Conservation (phyloP, 2,888 invertebrate genomes). For the Ormyrus labotus region DNA sequence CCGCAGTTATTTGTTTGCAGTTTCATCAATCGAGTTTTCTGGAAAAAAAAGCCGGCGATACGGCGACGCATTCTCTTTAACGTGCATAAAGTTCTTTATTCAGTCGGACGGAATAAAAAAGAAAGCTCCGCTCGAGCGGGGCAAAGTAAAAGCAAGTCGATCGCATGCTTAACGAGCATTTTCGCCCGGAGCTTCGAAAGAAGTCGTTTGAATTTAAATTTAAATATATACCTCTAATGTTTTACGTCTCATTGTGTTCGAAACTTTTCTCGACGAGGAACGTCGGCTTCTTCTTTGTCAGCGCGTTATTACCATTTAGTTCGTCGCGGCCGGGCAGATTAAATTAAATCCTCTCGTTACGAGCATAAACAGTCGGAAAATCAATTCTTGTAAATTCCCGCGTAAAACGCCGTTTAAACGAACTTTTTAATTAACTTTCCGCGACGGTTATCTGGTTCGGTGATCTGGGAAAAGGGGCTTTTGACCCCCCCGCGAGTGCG, state of each 20-base stretch:
- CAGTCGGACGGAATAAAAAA: background rate
- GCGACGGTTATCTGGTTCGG: background rate
- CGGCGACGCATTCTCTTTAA: background rate
- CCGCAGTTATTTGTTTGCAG: too few relatives aligned
- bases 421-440: conserved; percentile 20
- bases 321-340: background rate
- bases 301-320: background rate
- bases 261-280: background rate
- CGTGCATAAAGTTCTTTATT: background rate
- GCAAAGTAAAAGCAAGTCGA: background rate
- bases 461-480: background rate
- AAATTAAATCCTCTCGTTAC: background rate
- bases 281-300: background rate
- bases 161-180: conserved; percentile 41
- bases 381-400: background rate
- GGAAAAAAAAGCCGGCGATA: background rate
- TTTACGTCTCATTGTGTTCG: background rate
- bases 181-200: conserved; percentile 9
- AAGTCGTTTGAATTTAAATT: conserved; percentile 8
- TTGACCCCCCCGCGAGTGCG: background rate
- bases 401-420: background rate
- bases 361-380: background rate
- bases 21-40: background rate
- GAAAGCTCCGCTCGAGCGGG: background rate
- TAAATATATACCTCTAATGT: conserved; percentile 19